Conservation (phyloP, 2,888 invertebrate species). For the Eupithecia inturbata region DNA sequence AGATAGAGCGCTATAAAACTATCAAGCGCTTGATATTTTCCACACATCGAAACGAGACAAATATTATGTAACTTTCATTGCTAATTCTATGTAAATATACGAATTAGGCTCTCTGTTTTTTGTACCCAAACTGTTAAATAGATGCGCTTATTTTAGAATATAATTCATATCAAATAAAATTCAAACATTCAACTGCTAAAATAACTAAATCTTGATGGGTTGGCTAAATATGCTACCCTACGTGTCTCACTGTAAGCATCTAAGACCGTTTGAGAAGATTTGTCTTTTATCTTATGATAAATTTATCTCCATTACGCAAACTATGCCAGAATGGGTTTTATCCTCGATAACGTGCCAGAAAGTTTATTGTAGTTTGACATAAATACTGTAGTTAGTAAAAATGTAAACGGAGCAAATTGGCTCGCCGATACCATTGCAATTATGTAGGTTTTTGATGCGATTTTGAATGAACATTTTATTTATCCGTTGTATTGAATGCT, state of each 20-base stretch:
- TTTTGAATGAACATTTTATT: constrained; percentile 76
- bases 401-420: constrained; percentile 66
- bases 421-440: constrained; percentile 52
- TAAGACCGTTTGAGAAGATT: background rate
- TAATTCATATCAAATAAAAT: background rate
- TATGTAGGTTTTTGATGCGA: constrained; percentile 67
- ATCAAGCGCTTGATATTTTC: background rate
- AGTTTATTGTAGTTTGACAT: constrained; percentile 72
- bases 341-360: constrained; percentile 80
- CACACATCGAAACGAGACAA: background rate
- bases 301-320: background rate
- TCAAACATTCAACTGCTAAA: background rate
- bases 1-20: background rate
- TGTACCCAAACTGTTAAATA: background rate
- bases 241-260: background rate
- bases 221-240: background rate
- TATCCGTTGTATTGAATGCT: constrained; percentile 80
- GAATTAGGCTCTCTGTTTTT: background rate
- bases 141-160: background rate
- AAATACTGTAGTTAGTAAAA: constrained; percentile 63
- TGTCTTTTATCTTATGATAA: background rate
- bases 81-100: background rate
- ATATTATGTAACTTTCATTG: background rate
- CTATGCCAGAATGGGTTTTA: constrained; percentile 52
- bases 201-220: background rate